Base-by-base conservation (phyloP, 2,888 invertebrate species). In the Cheiracanthium punctorium region DNA sequence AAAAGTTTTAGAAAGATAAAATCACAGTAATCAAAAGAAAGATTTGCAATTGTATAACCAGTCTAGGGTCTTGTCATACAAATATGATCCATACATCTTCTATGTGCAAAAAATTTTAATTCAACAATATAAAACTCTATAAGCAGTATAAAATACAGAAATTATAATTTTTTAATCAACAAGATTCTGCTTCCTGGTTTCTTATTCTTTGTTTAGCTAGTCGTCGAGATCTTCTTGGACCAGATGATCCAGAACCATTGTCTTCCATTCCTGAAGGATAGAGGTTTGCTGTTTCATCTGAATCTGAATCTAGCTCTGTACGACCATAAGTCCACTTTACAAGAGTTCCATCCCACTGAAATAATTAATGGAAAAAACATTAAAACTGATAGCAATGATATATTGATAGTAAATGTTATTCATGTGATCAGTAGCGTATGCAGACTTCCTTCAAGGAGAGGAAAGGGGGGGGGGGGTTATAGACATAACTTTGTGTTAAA, bases 261-360 rank as follows among this genome's bases (percentile, higher is more conserved):
- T 24, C 58, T 17, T 52, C 52, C 29, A 48, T 58, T 0, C 52
- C 17, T 7, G 67, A 12, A 14, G 64, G 43, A 20, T 67, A 74
- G 20, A 67, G 29, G 52, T 52, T 58, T 1, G 77, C 24, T 30
- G 33, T 32, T 0, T 89, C 88, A 32, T 88, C 88, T n/a, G 89
- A 87, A 48, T 89, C 88, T 2, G 89, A 89, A 80, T 89, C 89
- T 17, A 88, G 71, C 48, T 77, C 79, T 37, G 80, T 81, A 84
- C 82, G 88, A 30, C 76, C 71, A 82, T 91, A 91, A 48, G 90
- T 89, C 92, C 92, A 92, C 48, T 90, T 90, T 10, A 91, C 91
- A n/a, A 92, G 87, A 4, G 90, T 90, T 28, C 91, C 91, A 89
- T 92, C 92, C 92, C 92, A 92, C 92, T 92, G 89, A 30, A 89